Percentiles rank a stretch among this genome's conserved stretches.
Conservation (phyloP, 2,888 invertebrate genomes). For the Rutpela maculata region DNA sequence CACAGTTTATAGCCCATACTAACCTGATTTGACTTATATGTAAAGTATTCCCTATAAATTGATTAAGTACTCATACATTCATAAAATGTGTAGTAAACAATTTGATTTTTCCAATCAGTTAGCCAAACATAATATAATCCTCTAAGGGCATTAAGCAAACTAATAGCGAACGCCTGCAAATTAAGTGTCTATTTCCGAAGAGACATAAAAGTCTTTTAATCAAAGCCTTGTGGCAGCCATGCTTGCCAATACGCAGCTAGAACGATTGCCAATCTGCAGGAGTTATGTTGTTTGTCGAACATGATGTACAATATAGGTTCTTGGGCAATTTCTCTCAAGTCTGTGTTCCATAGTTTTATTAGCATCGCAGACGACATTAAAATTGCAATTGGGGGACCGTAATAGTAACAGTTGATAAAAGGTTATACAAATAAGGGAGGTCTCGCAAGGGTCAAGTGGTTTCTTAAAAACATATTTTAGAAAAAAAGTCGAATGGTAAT, state of each 20-base stretch:
- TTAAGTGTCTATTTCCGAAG: slow-evolving; percentile 57
- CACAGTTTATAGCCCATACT: slow-evolving; percentile 24
- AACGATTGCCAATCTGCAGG: slow-evolving; percentile 67
- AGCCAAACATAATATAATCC: slow-evolving; percentile 63
- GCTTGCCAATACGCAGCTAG: slow-evolving; percentile 66
- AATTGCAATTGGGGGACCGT: neutral
- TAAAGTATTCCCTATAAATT: slow-evolving; percentile 29
- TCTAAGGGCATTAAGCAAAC: slow-evolving; percentile 59
- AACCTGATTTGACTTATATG: slow-evolving; percentile 31
- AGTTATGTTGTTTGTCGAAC: slow-evolving; percentile 69
- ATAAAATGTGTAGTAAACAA: slow-evolving; percentile 38
- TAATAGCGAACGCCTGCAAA: slow-evolving; percentile 58
- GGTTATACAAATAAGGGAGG: neutral
- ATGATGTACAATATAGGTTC: slow-evolving; percentile 57
- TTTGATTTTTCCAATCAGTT: slow-evolving; percentile 64
- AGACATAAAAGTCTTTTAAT: slow-evolving; percentile 62
- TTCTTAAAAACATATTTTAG: neutral
- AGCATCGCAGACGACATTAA: slow-evolving; percentile 5
- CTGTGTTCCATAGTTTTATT: slow-evolving; percentile 23
- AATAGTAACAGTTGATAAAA: neutral
- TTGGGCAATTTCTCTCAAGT: slow-evolving; percentile 32
- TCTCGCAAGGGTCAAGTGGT: neutral
- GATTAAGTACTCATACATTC: slow-evolving; percentile 33
- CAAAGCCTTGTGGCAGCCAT: slow-evolving; percentile 64
- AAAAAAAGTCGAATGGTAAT: too few relatives aligned